phyloP scores from a whole-genome alignment of 2,888 invertebrate species.

The Pherbina coryleti region DNA sequence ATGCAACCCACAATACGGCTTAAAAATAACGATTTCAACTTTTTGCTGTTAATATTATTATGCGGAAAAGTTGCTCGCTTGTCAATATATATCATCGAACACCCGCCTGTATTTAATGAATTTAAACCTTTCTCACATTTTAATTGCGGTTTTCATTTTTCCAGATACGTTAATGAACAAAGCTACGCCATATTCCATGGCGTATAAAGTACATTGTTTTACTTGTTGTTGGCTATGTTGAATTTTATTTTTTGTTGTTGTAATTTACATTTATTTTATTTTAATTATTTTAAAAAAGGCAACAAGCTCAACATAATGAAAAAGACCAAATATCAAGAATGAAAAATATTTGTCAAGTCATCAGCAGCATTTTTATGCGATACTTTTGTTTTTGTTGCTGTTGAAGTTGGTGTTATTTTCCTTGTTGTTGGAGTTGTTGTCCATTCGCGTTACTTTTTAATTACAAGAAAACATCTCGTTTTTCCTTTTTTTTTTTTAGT shows the following conservation, averaged over 20 bases:
- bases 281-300: conserved; percentile 5
- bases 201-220: neutral
- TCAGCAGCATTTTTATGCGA: conserved; percentile 44
- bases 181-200: neutral
- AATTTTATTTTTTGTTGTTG: neutral
- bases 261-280: neutral
- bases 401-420: conserved; percentile 38
- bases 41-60: too few relatives aligned
- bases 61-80: too few relatives aligned
- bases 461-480: conserved; percentile 35
- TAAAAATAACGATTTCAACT: too few relatives aligned
- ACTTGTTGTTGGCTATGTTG: neutral
- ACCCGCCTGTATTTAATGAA: too few relatives aligned
- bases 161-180: too few relatives aligned
- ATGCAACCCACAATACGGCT: too few relatives aligned
- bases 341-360: conserved; percentile 61
- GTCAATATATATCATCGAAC: too few relatives aligned
- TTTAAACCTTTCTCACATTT: too few relatives aligned
- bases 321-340: conserved; percentile 39
- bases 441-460: conserved; percentile 45
- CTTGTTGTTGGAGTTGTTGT: conserved; percentile 47
- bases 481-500: neutral
- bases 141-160: too few relatives aligned
- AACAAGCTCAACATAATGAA: neutral
- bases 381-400: conserved; percentile 17